These are phyloP conservation scores for Sinhomidia bicolor DNA, from an alignment of 2,888 invertebrate species.

Conservation along the genomic window DNA sequence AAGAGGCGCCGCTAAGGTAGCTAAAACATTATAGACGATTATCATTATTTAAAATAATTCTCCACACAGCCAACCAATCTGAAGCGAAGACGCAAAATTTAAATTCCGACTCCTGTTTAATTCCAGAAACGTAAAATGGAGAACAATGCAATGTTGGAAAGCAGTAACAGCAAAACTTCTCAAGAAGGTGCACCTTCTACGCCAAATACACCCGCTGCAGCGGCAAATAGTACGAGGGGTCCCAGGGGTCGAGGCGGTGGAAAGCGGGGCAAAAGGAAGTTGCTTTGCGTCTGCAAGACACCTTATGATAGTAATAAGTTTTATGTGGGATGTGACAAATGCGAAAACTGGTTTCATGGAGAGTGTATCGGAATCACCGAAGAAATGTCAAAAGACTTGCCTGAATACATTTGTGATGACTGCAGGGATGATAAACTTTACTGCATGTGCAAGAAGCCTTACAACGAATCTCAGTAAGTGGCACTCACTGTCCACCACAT, in stretches of 20 bases:
- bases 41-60: neutral
- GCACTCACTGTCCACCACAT: too few species aligned
- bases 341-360: slow-evolving; percentile 99
- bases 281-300: slow-evolving; percentile 95
- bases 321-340: slow-evolving; percentile 98
- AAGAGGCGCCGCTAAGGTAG: neutral
- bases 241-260: slow-evolving; percentile 37
- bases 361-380: slow-evolving; percentile 97
- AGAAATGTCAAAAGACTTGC: slow-evolving; percentile 93
- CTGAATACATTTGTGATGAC: slow-evolving; percentile 94
- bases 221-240: slow-evolving; percentile 3
- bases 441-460: slow-evolving; percentile 97
- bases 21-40: neutral
- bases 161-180: slow-evolving; percentile 30
- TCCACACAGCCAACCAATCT: neutral
- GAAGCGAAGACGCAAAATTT: neutral
- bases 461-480: slow-evolving; percentile 98
- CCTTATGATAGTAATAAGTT: slow-evolving; percentile 96
- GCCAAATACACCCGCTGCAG: neutral
- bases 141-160: slow-evolving; percentile 40
- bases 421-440: slow-evolving; percentile 96
- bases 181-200: neutral
- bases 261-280: slow-evolving; percentile 86
- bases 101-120: neutral
- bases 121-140: slow-evolving; percentile 80